Evolutionary conservation across 2,113 vertebrate genomes (phyloP), one percentile per base, ranked within the genome.

Genomic region (Procavia capensis): DNA sequence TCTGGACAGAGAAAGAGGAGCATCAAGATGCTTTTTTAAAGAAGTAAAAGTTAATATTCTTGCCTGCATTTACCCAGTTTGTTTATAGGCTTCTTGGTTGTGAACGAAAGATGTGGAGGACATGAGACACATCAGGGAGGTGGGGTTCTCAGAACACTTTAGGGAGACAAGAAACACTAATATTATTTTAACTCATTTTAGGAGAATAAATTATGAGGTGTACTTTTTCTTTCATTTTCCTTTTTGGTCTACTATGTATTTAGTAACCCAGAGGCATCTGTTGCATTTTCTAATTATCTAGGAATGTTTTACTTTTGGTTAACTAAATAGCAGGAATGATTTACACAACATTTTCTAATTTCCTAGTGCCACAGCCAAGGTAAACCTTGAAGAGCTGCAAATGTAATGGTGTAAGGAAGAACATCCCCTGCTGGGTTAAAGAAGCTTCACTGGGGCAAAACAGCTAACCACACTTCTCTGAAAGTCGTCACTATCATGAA

Each of bases 271-370:
- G 4, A 27, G 14, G 39, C 14, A 57, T 79, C 1, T 1, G 25
- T n/a, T 93, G 2, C 2, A 31, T 76, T 87, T 93, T 78, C 76
- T 80, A 75, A 31, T 72, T 93, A 57, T 85, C 24, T 54, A 22
- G 45, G 6, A 85, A 34, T 93, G 70, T 57, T 95, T 95, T 91
- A 10, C 41, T 88, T 81, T 47, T 83, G 80, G 45, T 34, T 85
- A 54, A 14, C 29, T 96, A 72, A 94, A 79, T 84, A 64, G 3
- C 13, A 57, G 7, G 27, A 61, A 80, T 82, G 59, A 34, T 63
- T 79, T 75, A 22, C 24, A 41, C 3, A 10, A n/a, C 54, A 2
- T 85, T 95, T 97, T 90, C 72, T 95, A 20, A 87, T 96, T 97
- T 88, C 64, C 72, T 47, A 24, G 34, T 88, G 66, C 59, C 45